These are phyloP conservation scores for Dermatophagoides farinae DNA, from an alignment of 1,140 invertebrate genomes.

Conservation along the genomic window DNA sequence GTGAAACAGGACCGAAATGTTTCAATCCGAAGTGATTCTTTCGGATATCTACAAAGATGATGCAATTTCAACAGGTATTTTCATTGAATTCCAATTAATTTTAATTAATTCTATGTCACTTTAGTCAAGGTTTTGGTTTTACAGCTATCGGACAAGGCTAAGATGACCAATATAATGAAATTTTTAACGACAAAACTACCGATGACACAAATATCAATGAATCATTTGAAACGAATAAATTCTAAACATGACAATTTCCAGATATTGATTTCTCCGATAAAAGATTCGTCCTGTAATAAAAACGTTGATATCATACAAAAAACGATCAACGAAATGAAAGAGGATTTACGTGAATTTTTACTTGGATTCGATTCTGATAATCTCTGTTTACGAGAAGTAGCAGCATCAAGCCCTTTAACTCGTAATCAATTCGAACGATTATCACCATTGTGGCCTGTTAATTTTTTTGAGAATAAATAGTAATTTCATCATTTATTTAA, in stretches of 20 bases:
- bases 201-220: background rate
- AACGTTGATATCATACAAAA: background rate
- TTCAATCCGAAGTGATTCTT: too few species aligned
- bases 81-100: too few species aligned
- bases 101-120: too few species aligned
- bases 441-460: slow-evolving; percentile 50
- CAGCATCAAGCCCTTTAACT: slow-evolving; percentile 36
- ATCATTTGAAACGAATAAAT: slow-evolving; percentile 1
- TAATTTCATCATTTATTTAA: slow-evolving; percentile 6
- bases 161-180: background rate
- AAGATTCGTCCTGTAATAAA: background rate
- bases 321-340: background rate
- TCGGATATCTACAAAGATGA: too few species aligned
- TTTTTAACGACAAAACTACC: background rate
- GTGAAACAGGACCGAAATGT: too few species aligned
- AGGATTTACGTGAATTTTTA: slow-evolving; percentile 1
- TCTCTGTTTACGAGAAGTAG: slow-evolving; percentile 29
- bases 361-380: background rate
- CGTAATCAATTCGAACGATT: slow-evolving; percentile 42
- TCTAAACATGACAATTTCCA: background rate
- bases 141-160: background rate
- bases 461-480: slow-evolving; percentile 46
- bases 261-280: background rate
- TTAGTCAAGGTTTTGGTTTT: too few species aligned
- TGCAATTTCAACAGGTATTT: too few species aligned